phyloP scores from a whole-genome alignment of 1,140 invertebrate species.

The Phymastichus coffea region DNA sequence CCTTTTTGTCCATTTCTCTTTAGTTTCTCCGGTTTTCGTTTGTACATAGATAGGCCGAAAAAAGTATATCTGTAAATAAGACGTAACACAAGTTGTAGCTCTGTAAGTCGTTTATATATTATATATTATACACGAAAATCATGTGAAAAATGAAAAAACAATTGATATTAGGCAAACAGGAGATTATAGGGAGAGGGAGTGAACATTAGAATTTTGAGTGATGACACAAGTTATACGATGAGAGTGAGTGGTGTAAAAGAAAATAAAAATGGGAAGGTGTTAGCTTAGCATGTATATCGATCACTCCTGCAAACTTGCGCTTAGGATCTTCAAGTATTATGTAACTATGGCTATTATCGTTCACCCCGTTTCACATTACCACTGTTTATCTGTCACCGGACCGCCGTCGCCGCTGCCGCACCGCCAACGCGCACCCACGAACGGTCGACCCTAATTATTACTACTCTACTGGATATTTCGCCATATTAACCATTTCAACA shows the following conservation, averaged over 20 bases:
- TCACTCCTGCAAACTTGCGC: conserved; percentile 32
- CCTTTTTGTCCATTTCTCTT: no score
- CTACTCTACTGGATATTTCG: conserved; percentile 23
- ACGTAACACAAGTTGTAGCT: conserved; percentile 22
- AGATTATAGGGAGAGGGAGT: background rate
- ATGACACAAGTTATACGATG: no score
- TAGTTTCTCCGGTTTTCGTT: no score
- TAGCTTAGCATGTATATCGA: conserved; percentile 48
- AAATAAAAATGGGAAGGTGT: conserved; percentile 19
- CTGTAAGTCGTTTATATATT: conserved; percentile 24
- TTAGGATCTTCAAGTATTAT: conserved; percentile 33
- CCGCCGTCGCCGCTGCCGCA: no score
- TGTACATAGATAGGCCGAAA: no score
- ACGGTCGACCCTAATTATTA: conserved; percentile 10
- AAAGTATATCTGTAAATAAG: conserved; percentile 27
- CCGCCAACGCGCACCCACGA: background rate
- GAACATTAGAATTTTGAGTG: background rate
- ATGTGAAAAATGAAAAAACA: background rate
- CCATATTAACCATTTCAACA: conserved; percentile 22
- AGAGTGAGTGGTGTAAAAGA: background rate
- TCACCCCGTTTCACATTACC: conserved; percentile 19
- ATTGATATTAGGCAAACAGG: background rate
- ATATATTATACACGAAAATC: background rate
- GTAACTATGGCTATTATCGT: conserved; percentile 31
- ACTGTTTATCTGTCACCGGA: conserved; percentile 25